Base-by-base conservation (phyloP, 2,797 vertebrate genomes). In the Ataeniobius toweri region DNA sequence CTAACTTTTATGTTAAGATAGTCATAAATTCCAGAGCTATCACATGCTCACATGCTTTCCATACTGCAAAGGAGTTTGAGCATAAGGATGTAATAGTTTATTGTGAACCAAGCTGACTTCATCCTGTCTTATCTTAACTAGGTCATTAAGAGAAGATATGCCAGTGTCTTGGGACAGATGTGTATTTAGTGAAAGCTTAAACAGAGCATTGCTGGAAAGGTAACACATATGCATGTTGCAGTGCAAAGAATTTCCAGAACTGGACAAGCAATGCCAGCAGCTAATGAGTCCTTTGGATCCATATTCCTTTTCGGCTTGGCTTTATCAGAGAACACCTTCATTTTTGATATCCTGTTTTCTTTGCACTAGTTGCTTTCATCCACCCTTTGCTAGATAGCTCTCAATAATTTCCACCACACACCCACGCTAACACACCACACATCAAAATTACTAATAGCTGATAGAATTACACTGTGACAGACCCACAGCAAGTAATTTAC, bases 401-500 rank as follows among this genome's bases (percentile, higher is more conserved):
- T 1, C 46, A 51, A 51, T 63, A 3, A 67, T 53, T 67, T 53
- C 13, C 28, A 53, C 16, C 3, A 48, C 28, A 56, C 71, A 24
- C 72, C 24, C 28, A 12, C 9, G 10, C 31, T 36, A 36, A 0
- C 3, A 39, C 8, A 22, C 20, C 63, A 65, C 36, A 72, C 20
- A 56, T 20, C 2, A 24, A 44, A 50, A 76, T 28, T 44, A 44
- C 61, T 44, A 28, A 44, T 12, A 76, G 63, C 63, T 55, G 50
- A 51, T 44, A 44, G 20, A 48, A 77, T 59, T 61, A 76, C 36
- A 75, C 13, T 26, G 59, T 53, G 50, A 68, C 74, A 74, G 26
- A 74, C 44, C 73, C 58, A 74, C 58, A 65, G 58, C 73, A 76
- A 68, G 63, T 68, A n/a, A 76, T 76, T 76, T 76, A 41, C 74